A percentile compares a stretch with the other conserved stretches of the same genome.
Evolutionary conservation across 2,797 vertebrate genomes (phyloP).

Genomic region (Decapterus maruadsi): DNA sequence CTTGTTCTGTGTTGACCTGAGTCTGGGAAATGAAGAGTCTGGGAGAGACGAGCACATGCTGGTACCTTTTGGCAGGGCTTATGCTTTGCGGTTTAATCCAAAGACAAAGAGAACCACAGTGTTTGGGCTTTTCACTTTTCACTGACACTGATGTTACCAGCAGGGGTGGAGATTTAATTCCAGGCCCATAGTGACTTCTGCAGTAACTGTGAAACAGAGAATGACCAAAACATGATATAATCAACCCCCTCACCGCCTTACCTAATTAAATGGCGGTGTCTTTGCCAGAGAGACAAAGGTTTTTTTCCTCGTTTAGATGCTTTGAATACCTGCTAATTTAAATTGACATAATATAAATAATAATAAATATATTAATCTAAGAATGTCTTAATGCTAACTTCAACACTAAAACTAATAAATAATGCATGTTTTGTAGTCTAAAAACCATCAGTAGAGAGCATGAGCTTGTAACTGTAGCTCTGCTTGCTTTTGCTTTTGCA

Average conservation of each 20-base stretch:
- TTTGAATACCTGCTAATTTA: conserved; percentile 25
- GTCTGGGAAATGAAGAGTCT: conserved; percentile 67
- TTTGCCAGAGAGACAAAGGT: conserved; percentile 37
- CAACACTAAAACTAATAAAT: conserved; percentile 24
- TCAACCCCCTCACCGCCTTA: conserved; percentile 45
- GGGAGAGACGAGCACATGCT: conserved; percentile 55
- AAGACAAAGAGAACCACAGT: conserved; percentile 80
- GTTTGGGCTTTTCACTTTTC: conserved; percentile 75
- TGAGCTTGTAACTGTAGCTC: conserved; percentile 2
- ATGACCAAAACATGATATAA: conserved; percentile 67
- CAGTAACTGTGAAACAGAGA: conserved; percentile 67
- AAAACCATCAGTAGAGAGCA: conserved; percentile 22
- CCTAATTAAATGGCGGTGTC: conserved; percentile 54
- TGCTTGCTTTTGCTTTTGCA: conserved; percentile 47
- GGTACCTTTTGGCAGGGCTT: conserved; percentile 53
- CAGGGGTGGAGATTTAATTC: conserved; percentile 77
- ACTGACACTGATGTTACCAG: conserved; percentile 73
- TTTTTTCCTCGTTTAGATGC: conserved; percentile 2
- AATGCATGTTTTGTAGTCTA: conserved; percentile 47
- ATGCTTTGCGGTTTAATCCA: conserved; percentile 78
- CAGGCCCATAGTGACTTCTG: conserved; percentile 73
- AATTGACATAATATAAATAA: conserved; percentile 15
- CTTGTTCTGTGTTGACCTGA: conserved; percentile 51
- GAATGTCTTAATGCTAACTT: not conserved
- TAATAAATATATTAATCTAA: not conserved